Evolutionary conservation across 2,888 invertebrate species (phyloP).

Genomic region (Catocala nupta): DNA sequence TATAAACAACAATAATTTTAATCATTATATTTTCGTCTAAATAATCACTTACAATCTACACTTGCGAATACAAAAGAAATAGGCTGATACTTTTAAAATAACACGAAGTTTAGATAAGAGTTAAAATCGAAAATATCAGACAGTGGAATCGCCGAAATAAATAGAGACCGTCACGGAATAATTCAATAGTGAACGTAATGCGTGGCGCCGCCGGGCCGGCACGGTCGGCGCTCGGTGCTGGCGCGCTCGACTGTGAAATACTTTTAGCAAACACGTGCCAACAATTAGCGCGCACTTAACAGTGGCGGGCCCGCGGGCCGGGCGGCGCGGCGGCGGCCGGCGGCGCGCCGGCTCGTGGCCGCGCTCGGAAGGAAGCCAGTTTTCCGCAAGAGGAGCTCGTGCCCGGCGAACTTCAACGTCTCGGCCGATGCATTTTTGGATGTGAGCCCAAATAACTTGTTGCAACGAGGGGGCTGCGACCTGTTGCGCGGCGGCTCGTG

Average conservation of each 20-base stretch:
- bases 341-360: slow-evolving; percentile 29
- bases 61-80: slow-evolving; percentile 22
- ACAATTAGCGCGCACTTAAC: slow-evolving; percentile 47
- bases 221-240: slow-evolving; percentile 1
- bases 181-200: slow-evolving; percentile 59
- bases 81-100: slow-evolving; percentile 6
- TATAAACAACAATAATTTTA: slow-evolving; percentile 36
- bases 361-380: slow-evolving; percentile 70
- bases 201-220: slow-evolving; percentile 38
- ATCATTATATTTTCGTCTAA: slow-evolving; percentile 9
- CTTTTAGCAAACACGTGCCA: slow-evolving; percentile 46
- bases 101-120: slow-evolving; percentile 28
- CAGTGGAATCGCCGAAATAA: slow-evolving; percentile 46
- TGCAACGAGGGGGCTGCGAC: slow-evolving; percentile 77
- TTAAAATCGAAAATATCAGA: slow-evolving; percentile 46
- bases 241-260: slow-evolving; percentile 46
- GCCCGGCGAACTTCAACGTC: slow-evolving; percentile 68
- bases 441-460: slow-evolving; percentile 85
- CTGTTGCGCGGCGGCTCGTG: slow-evolving; percentile 76
- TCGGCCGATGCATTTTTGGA: slow-evolving; percentile 86
- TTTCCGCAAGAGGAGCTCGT: slow-evolving; percentile 61
- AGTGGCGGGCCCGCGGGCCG: slow-evolving; percentile 38
- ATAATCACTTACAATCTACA: slow-evolving; percentile 18
- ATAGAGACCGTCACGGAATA: slow-evolving; percentile 51
- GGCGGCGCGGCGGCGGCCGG: slow-evolving; percentile 6